Conservation (phyloP, 1,140 invertebrate genomes). For the Drosophila sp. region DNA sequence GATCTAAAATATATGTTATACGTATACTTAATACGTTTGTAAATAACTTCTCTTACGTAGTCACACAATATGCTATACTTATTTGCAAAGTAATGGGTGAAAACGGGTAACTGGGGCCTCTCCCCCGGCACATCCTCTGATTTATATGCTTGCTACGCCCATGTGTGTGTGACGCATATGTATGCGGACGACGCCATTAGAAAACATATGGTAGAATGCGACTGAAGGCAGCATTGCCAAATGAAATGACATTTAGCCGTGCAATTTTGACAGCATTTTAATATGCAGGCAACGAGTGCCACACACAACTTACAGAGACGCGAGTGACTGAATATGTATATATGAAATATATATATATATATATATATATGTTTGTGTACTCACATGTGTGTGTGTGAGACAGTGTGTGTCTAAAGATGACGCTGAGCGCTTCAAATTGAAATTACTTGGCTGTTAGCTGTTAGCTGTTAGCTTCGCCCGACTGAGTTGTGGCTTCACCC, state of each 20-base stretch:
- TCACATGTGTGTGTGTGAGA: conserved; percentile 17
- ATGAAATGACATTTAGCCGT: conserved; percentile 77
- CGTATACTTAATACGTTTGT: too few species aligned
- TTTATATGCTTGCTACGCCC: too few species aligned
- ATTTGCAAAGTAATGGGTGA: too few species aligned
- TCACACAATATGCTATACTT: too few species aligned
- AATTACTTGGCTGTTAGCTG: conserved; percentile 56
- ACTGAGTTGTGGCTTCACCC: conserved; percentile 19
- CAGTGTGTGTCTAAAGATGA: conserved; percentile 36
- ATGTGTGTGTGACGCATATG: conserved; percentile 4
- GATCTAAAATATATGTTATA: too few species aligned
- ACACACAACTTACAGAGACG: conserved; percentile 10
- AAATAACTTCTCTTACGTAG: too few species aligned
- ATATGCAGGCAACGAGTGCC: conserved; percentile 57
- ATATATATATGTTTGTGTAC: neutral
- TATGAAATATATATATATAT: neutral
- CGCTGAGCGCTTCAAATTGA: conserved; percentile 64
- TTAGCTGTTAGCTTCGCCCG: conserved; percentile 47
- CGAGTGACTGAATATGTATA: neutral
- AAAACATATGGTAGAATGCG: conserved; percentile 22
- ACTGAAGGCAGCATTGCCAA: conserved; percentile 45
- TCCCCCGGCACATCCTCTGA: too few species aligned
- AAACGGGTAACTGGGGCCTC: too few species aligned
- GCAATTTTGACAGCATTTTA: conserved; percentile 78
- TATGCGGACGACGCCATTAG: conserved; percentile 24